Evolutionary conservation across 2,888 invertebrate species (phyloP).

Genomic region (Pollenia labialis): DNA sequence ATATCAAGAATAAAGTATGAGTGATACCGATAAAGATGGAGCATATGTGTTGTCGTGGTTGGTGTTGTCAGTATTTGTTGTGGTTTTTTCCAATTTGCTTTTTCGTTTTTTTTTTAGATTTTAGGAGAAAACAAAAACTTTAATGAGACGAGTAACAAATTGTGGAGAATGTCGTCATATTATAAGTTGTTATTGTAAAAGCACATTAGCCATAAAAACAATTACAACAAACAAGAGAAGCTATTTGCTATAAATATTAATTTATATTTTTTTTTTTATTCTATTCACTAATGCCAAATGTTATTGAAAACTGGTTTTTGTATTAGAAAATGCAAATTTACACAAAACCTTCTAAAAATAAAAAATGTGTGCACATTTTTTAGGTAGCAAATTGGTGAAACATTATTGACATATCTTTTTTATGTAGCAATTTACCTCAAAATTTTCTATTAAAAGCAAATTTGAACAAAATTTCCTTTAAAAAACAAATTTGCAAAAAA

Average conservation of each 20-base stretch:
- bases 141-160: background rate
- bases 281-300: no score
- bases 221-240: background rate
- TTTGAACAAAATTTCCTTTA: no score
- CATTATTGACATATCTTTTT: no score
- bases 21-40: constrained; percentile 7
- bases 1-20: constrained; percentile 11
- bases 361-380: no score
- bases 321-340: no score
- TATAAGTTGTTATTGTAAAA: background rate
- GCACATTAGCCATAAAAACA: background rate
- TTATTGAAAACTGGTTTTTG: no score
- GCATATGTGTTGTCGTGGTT: constrained; percentile 23
- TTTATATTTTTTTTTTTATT: background rate
- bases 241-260: background rate
- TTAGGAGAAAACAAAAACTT: background rate
- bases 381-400: no score
- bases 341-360: no score
- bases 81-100: background rate
- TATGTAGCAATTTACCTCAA: no score
- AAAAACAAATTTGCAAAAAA: no score
- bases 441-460: no score
- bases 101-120: background rate
- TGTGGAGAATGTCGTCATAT: background rate
- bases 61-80: background rate